phyloP scores from a whole-genome alignment of 2,888 invertebrate genomes.

The Chrysodeixis includens region DNA sequence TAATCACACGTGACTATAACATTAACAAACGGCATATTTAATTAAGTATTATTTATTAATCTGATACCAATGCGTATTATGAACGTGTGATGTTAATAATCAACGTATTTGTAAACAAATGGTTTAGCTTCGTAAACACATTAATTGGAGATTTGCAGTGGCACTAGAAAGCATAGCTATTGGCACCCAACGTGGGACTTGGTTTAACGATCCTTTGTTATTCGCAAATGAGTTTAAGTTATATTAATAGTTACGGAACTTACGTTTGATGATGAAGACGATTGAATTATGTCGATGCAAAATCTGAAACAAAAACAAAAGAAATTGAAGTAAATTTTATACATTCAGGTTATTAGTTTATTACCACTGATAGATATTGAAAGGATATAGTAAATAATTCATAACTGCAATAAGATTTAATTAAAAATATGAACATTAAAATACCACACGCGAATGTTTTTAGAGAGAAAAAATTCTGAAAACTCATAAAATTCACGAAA shows the following conservation, averaged over 20 bases:
- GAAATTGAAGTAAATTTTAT: too few relatives aligned
- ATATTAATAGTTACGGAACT: slow-evolving; percentile 14
- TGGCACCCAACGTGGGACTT: slow-evolving; percentile 54
- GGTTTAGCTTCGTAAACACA: slow-evolving; percentile 34
- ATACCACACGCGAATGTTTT: neutral
- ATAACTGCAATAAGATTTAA: too few relatives aligned
- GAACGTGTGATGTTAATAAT: slow-evolving; percentile 20
- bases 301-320: slow-evolving; percentile 48
- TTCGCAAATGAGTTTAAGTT: neutral
- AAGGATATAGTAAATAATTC: too few relatives aligned
- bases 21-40: slow-evolving; percentile 13
- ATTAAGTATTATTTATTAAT: neutral
- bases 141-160: slow-evolving; percentile 41
- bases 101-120: slow-evolving; percentile 36
- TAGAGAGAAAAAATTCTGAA: neutral
- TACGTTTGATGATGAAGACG: slow-evolving; percentile 28
- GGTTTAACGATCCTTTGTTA: slow-evolving; percentile 22
- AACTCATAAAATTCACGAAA: neutral
- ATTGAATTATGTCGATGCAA: slow-evolving; percentile 8
- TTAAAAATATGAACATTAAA: too few relatives aligned
- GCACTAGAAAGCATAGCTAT: slow-evolving; percentile 30
- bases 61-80: neutral
- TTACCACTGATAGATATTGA: too few relatives aligned
- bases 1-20: slow-evolving; percentile 28
- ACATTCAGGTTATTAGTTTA: too few relatives aligned